Percentiles rank a stretch among this genome's conserved stretches.
phyloP scores from a whole-genome alignment of 2,797 vertebrate species.

The Hipposideros larvatus region DNA sequence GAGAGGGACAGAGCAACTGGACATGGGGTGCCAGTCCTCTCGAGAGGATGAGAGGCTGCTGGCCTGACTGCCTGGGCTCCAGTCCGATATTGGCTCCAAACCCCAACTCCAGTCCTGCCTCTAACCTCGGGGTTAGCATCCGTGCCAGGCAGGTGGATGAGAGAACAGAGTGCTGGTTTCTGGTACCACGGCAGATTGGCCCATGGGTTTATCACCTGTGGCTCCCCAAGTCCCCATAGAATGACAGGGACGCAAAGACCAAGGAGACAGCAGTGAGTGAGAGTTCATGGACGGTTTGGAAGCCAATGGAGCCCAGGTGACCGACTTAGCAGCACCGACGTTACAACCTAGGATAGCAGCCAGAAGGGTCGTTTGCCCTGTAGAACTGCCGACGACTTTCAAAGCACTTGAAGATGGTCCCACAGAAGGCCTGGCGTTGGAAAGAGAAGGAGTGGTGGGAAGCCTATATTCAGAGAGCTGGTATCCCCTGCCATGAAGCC shows the following conservation, averaged over 20 bases:
- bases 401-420: neutral
- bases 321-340: rapidly evolving
- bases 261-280: neutral
- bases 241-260: neutral
- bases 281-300: neutral
- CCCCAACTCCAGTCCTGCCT: neutral
- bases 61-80: rapidly evolving
- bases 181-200: rapidly evolving
- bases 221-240: neutral
- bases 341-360: rapidly evolving
- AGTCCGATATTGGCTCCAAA: neutral
- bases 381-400: neutral
- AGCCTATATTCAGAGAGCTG: neutral
- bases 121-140: neutral
- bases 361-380: neutral
- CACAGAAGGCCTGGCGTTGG: neutral
- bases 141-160: rapidly evolving
- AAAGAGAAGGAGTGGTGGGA: neutral
- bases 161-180: neutral
- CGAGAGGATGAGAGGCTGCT: neutral
- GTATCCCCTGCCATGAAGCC: rapidly evolving
- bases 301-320: neutral
- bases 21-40: neutral
- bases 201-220: rapidly evolving
- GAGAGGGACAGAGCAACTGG: neutral